These are phyloP conservation scores for Zaprionus camerounensis DNA, from an alignment of 1,140 invertebrate genomes.

Conservation along the genomic window DNA sequence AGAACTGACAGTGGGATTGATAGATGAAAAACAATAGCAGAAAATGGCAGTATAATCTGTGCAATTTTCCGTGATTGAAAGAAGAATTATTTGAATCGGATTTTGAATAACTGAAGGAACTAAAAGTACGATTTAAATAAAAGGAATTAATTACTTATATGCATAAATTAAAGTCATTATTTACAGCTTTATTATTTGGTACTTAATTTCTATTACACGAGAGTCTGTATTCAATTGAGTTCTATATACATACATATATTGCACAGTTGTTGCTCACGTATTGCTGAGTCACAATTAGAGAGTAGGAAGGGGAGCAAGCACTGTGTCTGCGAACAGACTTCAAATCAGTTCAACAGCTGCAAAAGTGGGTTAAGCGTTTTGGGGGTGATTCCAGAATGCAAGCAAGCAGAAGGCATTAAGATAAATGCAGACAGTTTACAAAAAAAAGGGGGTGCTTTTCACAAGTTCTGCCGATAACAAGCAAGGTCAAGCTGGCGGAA, in stretches of 20 bases:
- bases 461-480: slow-evolving; percentile 34
- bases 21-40: not conserved
- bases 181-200: too few relatives aligned
- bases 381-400: not conserved
- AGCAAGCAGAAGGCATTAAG: slow-evolving; percentile 35
- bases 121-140: too few relatives aligned
- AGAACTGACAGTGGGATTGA: slow-evolving; percentile 8
- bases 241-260: not conserved
- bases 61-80: not conserved
- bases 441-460: slow-evolving; percentile 38
- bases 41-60: not conserved
- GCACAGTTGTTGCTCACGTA: not conserved
- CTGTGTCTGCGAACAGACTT: not conserved
- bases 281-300: not conserved
- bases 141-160: too few relatives aligned
- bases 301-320: not conserved
- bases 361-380: not conserved
- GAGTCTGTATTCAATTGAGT: too few relatives aligned
- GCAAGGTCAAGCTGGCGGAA: slow-evolving; percentile 38
- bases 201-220: too few relatives aligned
- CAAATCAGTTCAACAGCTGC: slow-evolving; percentile 5
- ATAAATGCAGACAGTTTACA: slow-evolving; percentile 52
- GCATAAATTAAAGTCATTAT: too few relatives aligned
- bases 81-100: not conserved
- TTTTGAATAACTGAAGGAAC: not conserved